A percentile compares a stretch with the other conserved stretches of the same genome.
Conservation (phyloP, 2,113 vertebrate species). For the human region DNA sequence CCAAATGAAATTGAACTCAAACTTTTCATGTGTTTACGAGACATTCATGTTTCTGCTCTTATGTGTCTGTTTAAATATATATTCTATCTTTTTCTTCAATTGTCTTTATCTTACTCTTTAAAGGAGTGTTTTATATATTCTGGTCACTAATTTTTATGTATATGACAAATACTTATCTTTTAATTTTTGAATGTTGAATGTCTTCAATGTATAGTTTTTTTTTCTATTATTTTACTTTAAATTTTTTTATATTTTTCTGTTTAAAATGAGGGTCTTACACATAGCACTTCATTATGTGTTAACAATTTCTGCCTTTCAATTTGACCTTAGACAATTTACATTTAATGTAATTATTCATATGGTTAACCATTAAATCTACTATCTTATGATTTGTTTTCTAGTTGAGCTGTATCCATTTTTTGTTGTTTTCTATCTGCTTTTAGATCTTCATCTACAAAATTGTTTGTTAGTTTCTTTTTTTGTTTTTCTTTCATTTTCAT, state of each 20-base stretch:
- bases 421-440: neutral
- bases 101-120: neutral
- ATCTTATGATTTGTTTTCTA: neutral
- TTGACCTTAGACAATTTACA: neutral
- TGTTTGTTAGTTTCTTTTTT: too few relatives aligned
- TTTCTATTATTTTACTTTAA: neutral
- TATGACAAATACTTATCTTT: neutral
- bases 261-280: neutral
- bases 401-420: neutral
- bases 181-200: neutral
- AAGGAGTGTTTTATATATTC: neutral
- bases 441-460: neutral
- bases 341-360: neutral
- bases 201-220: too few relatives aligned
- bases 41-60: neutral
- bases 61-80: neutral
- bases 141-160: neutral
- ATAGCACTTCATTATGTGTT: neutral
- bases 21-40: neutral
- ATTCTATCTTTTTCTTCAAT: neutral
- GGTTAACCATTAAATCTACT: neutral
- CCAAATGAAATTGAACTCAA: constrained; percentile 7
- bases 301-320: neutral
- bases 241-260: neutral
- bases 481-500: neutral